Percentiles rank a stretch among this genome's conserved stretches.
Conservation (phyloP, 1,140 invertebrate species). For the Drosophila subobscura region DNA sequence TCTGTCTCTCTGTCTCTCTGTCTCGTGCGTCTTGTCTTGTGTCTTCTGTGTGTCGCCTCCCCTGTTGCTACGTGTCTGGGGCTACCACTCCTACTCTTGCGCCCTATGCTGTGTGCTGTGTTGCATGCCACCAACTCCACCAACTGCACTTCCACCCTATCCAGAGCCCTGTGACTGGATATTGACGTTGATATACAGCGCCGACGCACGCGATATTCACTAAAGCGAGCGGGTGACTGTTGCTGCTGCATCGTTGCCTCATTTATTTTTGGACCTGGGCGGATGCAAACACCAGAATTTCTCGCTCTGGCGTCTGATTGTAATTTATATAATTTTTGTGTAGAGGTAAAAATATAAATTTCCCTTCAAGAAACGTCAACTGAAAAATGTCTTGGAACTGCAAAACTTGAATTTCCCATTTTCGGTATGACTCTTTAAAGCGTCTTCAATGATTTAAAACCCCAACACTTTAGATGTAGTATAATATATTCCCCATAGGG, state of each 20-base stretch:
- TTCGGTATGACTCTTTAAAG: too few species aligned
- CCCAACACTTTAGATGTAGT: not conserved
- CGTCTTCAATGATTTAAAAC: not conserved
- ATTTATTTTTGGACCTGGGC: conserved; percentile 74
- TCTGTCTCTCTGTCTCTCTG: conserved; percentile 52
- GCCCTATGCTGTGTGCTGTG: conserved; percentile 52
- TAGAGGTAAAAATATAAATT: conserved; percentile 17
- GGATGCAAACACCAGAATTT: conserved; percentile 29
- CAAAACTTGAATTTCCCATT: too few species aligned
- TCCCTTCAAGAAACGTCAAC: conserved; percentile 3
- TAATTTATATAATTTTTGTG: conserved; percentile 7
- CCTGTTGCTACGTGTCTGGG: conserved; percentile 63
- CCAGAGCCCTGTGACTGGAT: conserved; percentile 60
- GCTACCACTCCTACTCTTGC: conserved; percentile 66
- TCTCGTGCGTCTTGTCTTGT: conserved; percentile 43
- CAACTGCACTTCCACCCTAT: conserved; percentile 67
- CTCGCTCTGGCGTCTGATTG: too few species aligned
- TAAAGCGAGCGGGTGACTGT: conserved; percentile 17
- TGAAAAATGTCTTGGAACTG: too few species aligned
- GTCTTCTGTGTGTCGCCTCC: conserved; percentile 37
- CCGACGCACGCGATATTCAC: conserved; percentile 71
- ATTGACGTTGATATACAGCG: conserved; percentile 82
- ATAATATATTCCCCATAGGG: conserved; percentile 4
- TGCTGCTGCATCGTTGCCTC: conserved; percentile 47
- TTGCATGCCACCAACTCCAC: too few species aligned